Percentiles rank a stretch among this genome's conserved stretches.
phyloP scores from a whole-genome alignment of 1,140 invertebrate genomes.

The Steinernema khuongi region DNA sequence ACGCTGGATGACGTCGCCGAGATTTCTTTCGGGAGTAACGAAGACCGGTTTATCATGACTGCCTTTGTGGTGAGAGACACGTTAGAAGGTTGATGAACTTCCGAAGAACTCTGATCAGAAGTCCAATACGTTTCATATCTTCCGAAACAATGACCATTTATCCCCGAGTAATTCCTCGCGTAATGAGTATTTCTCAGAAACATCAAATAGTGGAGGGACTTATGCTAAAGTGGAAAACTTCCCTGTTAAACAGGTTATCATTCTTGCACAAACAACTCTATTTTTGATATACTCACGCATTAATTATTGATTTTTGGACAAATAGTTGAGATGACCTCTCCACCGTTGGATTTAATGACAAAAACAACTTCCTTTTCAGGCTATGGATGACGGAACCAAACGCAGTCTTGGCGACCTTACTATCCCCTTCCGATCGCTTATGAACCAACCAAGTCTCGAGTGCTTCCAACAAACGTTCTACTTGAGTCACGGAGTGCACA shows the following conservation, averaged over 20 bases:
- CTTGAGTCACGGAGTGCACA: conserved; percentile 49
- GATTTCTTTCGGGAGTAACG: background rate
- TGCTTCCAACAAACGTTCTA: conserved; percentile 51
- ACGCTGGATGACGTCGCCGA: background rate
- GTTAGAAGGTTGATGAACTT: too few relatives aligned
- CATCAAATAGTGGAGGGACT: too few relatives aligned
- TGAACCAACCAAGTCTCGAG: conserved; percentile 53
- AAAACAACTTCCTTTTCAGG: conserved; percentile 42
- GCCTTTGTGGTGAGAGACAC: too few relatives aligned
- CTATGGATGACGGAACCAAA: conserved; percentile 51
- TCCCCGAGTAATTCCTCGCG: too few relatives aligned
- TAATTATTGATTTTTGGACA: background rate
- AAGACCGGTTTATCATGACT: too few relatives aligned
- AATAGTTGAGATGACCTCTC: conserved; percentile 23
- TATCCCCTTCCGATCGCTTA: conserved; percentile 41
- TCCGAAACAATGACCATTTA: too few relatives aligned
- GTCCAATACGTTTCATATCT: conserved; percentile 7
- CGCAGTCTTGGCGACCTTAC: conserved; percentile 43
- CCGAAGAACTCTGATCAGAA: background rate
- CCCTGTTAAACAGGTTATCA: too few relatives aligned
- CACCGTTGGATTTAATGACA: too few relatives aligned
- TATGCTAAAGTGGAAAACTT: too few relatives aligned
- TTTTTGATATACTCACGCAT: conserved; percentile 21
- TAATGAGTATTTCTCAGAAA: too few relatives aligned
- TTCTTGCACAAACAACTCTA: too few relatives aligned